Evolutionary conservation across 23 tunicate genomes (phyloP).

Genomic region (Styela plicata): DNA sequence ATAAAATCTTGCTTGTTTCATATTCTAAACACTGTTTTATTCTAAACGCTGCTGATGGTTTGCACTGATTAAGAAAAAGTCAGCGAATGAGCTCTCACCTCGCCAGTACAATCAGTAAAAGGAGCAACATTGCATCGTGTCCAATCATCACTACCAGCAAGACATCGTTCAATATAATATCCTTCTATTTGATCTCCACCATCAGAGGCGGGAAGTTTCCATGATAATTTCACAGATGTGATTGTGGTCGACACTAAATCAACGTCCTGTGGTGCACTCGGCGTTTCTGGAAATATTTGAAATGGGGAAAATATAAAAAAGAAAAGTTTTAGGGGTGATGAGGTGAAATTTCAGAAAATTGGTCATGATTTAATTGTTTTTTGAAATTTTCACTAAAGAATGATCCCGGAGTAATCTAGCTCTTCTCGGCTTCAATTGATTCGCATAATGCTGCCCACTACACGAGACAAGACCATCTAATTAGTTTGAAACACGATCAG

Average conservation of each 20-base stretch:
- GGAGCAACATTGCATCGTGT: slow-evolving; percentile 76
- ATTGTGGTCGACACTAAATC: slow-evolving; percentile 37
- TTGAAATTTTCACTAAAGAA: too few relatives aligned
- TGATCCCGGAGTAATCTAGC: too few relatives aligned
- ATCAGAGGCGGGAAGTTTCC: slow-evolving; percentile 75
- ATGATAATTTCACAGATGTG: slow-evolving; percentile 46
- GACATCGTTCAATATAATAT: slow-evolving; percentile 82
- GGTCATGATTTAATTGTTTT: too few relatives aligned
- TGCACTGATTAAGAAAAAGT: too few relatives aligned
- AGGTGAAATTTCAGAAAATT: too few relatives aligned
- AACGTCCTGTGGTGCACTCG: slow-evolving; percentile 64
- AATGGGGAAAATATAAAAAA: neutral
- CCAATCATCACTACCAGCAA: slow-evolving; percentile 94
- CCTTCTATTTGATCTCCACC: slow-evolving; percentile 83
- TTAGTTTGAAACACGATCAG: too few relatives aligned
- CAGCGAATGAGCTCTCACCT: slow-evolving; percentile 27
- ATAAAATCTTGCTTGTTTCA: too few relatives aligned
- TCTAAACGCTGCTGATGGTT: too few relatives aligned
- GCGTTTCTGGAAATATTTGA: slow-evolving; percentile 42
- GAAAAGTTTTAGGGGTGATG: slow-evolving; percentile 5
- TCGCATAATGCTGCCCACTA: too few relatives aligned
- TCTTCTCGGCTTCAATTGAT: too few relatives aligned
- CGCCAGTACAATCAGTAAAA: slow-evolving; percentile 44
- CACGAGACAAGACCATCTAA: too few relatives aligned
- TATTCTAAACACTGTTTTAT: too few relatives aligned